Percentiles rank a stretch among this genome's conserved stretches.
These are phyloP conservation scores for Sapayoa aenigma DNA, from an alignment of 2,113 vertebrate species.

Conservation along the genomic window DNA sequence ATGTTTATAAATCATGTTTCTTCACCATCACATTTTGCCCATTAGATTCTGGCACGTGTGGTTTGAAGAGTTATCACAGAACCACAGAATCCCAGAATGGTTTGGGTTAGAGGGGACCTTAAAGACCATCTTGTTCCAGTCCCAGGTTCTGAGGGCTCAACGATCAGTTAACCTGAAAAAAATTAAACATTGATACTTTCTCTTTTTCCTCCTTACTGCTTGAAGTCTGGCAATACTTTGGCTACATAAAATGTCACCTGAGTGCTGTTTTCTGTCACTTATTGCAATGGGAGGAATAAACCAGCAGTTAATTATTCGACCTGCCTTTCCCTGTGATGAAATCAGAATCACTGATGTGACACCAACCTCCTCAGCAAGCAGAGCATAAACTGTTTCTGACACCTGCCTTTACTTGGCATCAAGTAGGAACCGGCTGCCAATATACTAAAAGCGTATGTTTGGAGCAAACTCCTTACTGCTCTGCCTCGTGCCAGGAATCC, in stretches of 20 bases:
- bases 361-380: background rate
- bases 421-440: background rate
- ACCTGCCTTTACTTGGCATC: background rate
- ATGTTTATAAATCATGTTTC: background rate
- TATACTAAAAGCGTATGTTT: background rate
- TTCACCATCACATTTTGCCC: fast-evolving
- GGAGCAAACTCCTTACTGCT: background rate
- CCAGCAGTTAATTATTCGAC: background rate
- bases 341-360: background rate
- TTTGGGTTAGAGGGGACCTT: background rate
- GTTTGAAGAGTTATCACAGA: background rate
- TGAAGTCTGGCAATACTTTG: background rate
- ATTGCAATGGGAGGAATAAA: constrained; percentile 33
- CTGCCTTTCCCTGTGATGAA: background rate
- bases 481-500: fast-evolving
- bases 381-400: background rate
- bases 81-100: background rate
- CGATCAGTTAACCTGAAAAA: background rate
- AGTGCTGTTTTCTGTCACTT: background rate
- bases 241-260: background rate
- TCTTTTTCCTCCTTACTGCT: background rate
- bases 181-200: fast-evolving
- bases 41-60: fast-evolving
- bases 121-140: background rate
- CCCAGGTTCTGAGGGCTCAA: fast-evolving